phyloP scores from a whole-genome alignment of 2,888 invertebrate species.

The Melieria crassipennis region DNA sequence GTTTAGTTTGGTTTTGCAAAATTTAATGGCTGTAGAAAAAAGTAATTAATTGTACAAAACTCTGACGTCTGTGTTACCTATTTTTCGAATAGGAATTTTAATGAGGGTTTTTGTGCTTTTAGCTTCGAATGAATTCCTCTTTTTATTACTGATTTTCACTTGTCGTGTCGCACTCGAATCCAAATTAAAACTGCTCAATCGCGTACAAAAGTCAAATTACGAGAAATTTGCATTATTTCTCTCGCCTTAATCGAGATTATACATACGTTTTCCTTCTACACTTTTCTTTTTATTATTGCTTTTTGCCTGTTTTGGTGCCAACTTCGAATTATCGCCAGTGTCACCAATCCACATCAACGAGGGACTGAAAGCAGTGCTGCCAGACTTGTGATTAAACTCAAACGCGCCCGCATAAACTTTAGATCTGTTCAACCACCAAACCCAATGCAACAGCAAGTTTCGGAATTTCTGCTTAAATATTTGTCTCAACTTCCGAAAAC shows the following conservation, averaged over 20 bases:
- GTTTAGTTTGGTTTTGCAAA: no score
- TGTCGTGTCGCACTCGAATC: conserved; percentile 36
- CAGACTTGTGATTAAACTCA: not conserved
- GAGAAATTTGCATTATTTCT: not conserved
- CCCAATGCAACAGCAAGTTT: no score
- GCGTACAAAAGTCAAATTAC: conserved; percentile 22
- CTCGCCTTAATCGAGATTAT: conserved; percentile 31
- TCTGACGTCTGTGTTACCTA: no score
- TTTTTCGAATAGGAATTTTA: no score
- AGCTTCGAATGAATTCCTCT: not conserved
- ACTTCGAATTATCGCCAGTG: not conserved
- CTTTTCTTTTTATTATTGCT: conserved; percentile 6
- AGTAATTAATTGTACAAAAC: no score
- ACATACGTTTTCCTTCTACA: conserved; percentile 26
- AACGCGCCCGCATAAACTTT: not conserved
- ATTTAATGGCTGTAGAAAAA: no score
- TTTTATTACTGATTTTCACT: not conserved
- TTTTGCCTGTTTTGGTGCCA: conserved; percentile 14
- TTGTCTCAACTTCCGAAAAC: no score
- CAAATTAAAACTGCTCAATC: conserved; percentile 38
- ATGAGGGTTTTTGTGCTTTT: not conserved
- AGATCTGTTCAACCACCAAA: not conserved
- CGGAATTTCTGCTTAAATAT: no score
- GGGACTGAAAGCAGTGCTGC: not conserved
- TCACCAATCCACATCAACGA: not conserved